Percentiles rank a stretch among this genome's conserved stretches.
phyloP scores from a whole-genome alignment of 1,140 invertebrate genomes.

The Drosophila ironensis region DNA sequence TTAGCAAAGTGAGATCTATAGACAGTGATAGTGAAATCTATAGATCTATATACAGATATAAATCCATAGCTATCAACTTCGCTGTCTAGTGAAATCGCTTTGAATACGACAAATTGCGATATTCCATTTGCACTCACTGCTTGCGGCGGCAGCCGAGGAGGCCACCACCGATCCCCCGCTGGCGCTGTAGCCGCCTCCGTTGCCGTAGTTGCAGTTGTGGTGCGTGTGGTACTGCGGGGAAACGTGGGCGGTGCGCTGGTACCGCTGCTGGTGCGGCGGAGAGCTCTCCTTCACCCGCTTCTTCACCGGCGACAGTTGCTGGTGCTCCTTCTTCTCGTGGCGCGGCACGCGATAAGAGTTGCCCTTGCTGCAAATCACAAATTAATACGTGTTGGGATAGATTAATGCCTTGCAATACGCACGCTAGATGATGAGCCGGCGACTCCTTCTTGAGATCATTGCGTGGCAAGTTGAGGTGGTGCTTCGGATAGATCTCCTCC shows the following conservation, averaged over 20 bases:
- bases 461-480: slow-evolving; percentile 81
- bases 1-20: no score
- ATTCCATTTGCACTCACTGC: slow-evolving; percentile 55
- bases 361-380: slow-evolving; percentile 61
- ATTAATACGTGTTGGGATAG: background rate
- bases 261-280: slow-evolving; percentile 87
- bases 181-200: slow-evolving; percentile 57
- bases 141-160: slow-evolving; percentile 64
- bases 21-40: no score
- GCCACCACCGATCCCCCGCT: slow-evolving; percentile 55
- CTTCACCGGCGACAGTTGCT: slow-evolving; percentile 97
- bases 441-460: slow-evolving; percentile 82
- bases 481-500: slow-evolving; percentile 82
- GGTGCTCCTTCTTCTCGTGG: slow-evolving; percentile 92
- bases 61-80: no score
- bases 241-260: slow-evolving; percentile 83
- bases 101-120: background rate
- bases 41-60: no score
- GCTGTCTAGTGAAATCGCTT: no score
- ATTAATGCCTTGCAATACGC: slow-evolving; percentile 13
- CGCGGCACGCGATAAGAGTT: slow-evolving; percentile 82
- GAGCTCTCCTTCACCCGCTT: slow-evolving; percentile 99
- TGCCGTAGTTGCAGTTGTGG: slow-evolving; percentile 79
- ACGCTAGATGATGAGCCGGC: slow-evolving; percentile 81
- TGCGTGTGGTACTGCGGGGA: slow-evolving; percentile 74